phyloP scores from a whole-genome alignment of 2,888 invertebrate genomes.

The Isoperla grammatica region DNA sequence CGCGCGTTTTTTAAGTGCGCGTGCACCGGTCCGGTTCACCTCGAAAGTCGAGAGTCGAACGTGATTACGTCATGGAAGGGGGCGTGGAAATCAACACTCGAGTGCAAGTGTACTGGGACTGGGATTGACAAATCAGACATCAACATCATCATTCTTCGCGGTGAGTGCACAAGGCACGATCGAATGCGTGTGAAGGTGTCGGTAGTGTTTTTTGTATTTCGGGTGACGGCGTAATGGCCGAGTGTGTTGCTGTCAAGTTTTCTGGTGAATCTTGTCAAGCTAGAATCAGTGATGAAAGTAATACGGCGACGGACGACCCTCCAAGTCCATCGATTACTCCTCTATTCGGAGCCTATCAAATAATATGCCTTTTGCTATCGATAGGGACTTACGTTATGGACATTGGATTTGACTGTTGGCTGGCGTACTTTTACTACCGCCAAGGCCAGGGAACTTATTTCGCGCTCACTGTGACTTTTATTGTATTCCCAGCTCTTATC shows the following conservation, averaged over 20 bases:
- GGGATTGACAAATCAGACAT: neutral
- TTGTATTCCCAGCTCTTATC: slow-evolving; percentile 47
- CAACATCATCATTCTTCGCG: too few relatives aligned
- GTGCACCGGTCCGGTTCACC: too few relatives aligned
- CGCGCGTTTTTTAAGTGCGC: too few relatives aligned
- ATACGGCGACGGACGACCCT: slow-evolving; percentile 20
- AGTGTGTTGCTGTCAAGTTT: slow-evolving; percentile 45
- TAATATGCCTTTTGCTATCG: slow-evolving; percentile 44
- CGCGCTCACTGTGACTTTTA: slow-evolving; percentile 48
- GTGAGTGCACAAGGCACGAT: too few relatives aligned
- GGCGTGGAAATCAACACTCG: neutral
- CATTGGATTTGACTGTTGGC: slow-evolving; percentile 42
- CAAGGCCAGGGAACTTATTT: slow-evolving; percentile 45
- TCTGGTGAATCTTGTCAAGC: slow-evolving; percentile 42
- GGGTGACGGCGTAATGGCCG: slow-evolving; percentile 38
- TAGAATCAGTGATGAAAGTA: slow-evolving; percentile 39
- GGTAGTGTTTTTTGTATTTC: neutral
- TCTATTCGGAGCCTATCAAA: slow-evolving; percentile 36
- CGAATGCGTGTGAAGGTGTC: neutral
- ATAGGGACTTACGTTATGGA: slow-evolving; percentile 45
- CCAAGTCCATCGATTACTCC: slow-evolving; percentile 10
- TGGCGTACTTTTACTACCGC: slow-evolving; percentile 44
- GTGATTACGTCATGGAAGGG: neutral
- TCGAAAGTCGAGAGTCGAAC: too few relatives aligned
- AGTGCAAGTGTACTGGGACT: neutral